Evolutionary conservation across 2,797 vertebrate genomes (phyloP).

Genomic region (Eulemur albifrons): DNA sequence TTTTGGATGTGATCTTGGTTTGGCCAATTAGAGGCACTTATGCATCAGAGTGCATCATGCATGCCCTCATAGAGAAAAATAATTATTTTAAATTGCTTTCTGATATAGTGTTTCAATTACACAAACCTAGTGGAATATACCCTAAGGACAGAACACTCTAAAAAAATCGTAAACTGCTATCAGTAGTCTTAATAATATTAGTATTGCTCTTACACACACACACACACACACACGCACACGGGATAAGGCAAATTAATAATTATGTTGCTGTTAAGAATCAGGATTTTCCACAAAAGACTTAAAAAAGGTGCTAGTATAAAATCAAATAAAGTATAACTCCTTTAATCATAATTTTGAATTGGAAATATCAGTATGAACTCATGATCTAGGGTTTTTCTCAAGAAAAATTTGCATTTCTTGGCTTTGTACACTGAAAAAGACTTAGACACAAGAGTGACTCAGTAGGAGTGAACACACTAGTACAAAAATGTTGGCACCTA

Average conservation of each 20-base stretch:
- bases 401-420: not conserved
- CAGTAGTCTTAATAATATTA: not conserved
- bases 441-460: not conserved
- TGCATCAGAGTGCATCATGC: not conserved
- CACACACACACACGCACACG: not conserved
- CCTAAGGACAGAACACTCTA: not conserved
- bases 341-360: not conserved
- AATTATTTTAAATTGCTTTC: not conserved
- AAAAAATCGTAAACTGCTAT: conserved; percentile 25
- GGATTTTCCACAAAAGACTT: not conserved
- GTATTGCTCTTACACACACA: conserved; percentile 7
- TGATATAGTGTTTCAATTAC: conserved; percentile 20
- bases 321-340: not conserved
- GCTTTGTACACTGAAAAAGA: not conserved
- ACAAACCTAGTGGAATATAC: not conserved
- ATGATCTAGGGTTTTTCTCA: not conserved
- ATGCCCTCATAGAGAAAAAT: not conserved
- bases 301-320: conserved; percentile 3
- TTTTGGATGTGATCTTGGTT: not conserved
- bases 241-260: not conserved
- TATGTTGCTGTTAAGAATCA: not conserved
- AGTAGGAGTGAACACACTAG: not conserved
- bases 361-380: conserved; percentile 25
- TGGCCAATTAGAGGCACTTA: not conserved
- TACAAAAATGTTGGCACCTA: not conserved